These are phyloP conservation scores for Sebastolobus altivelis DNA, from an alignment of 2,797 vertebrate genomes.

Conservation along the genomic window DNA sequence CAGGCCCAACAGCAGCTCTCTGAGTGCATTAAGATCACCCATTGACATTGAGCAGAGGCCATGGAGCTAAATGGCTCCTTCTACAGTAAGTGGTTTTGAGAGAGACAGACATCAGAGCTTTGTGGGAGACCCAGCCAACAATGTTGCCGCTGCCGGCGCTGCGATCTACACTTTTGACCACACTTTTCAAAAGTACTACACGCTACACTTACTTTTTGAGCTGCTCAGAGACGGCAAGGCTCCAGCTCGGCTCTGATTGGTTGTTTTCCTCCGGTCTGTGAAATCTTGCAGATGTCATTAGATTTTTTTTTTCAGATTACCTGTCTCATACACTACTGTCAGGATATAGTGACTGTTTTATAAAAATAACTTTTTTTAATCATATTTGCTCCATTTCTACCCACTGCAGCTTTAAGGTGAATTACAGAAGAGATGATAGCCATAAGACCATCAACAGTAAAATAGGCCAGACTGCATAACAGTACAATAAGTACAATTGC, in stretches of 20 bases:
- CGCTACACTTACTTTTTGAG: no score
- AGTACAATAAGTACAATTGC: neutral
- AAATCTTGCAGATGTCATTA: no score
- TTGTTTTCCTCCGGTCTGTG: no score
- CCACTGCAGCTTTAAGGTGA: neutral
- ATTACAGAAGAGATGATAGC: neutral
- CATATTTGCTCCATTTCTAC: no score
- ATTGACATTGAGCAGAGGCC: conserved; percentile 59
- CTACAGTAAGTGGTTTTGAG: conserved; percentile 44
- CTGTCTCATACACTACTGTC: no score
- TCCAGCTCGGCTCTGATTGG: no score
- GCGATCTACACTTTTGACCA: conserved; percentile 2
- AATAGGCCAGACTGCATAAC: neutral
- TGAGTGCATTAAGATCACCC: conserved; percentile 48
- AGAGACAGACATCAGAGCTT: conserved; percentile 18
- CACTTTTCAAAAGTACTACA: no score
- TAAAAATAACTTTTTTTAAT: no score
- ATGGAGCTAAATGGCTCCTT: conserved; percentile 41
- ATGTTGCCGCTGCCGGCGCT: neutral
- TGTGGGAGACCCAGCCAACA: neutral
- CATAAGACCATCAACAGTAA: neutral
- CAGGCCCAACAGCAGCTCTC: conserved; percentile 11
- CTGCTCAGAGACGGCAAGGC: no score
- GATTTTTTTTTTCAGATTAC: no score
- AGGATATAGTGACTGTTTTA: no score